Evolutionary conservation across 2,888 invertebrate species (phyloP).

Genomic region (Ormyrus rosae): DNA sequence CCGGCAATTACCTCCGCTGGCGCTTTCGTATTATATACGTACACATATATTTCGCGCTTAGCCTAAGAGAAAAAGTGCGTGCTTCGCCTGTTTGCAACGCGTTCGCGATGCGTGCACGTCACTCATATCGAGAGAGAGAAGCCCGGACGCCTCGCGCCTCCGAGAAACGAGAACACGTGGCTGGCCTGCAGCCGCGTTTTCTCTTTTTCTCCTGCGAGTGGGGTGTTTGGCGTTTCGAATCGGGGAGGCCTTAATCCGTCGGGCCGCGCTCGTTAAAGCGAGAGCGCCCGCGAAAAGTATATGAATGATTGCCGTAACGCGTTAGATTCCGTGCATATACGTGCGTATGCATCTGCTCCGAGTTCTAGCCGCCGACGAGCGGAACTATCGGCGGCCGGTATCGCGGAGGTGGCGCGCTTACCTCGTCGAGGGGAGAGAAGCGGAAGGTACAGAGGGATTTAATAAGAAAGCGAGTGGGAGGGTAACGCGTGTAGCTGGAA

Average conservation of each 20-base stretch:
- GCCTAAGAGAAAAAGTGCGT: constrained; percentile 3
- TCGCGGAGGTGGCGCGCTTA: constrained; percentile 27
- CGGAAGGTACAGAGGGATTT: not conserved
- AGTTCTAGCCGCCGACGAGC: constrained; percentile 2
- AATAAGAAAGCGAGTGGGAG: not conserved
- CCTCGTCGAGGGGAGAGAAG: not conserved
- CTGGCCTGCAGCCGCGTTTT: constrained; percentile 14
- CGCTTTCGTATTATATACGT: not conserved
- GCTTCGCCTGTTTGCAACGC: not conserved
- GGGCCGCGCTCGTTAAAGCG: constrained; percentile 39
- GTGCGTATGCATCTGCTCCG: too few species aligned
- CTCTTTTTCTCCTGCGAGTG: constrained; percentile 35
- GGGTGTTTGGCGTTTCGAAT: constrained; percentile 28
- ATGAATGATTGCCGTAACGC: constrained; percentile 49
- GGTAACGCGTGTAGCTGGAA: constrained; percentile 4
- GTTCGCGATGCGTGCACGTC: not conserved
- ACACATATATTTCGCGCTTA: not conserved
- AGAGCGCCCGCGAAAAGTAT: constrained; percentile 35
- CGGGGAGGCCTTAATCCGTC: constrained; percentile 39
- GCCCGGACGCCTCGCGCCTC: too few species aligned
- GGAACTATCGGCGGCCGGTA: constrained; percentile 37
- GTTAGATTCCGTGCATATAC: not conserved
- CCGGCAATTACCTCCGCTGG: constrained; percentile 12
- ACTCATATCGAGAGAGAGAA: not conserved
- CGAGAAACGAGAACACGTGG: not conserved